Base-by-base conservation (phyloP, 2,888 invertebrate species). In the Gari tellinella region DNA sequence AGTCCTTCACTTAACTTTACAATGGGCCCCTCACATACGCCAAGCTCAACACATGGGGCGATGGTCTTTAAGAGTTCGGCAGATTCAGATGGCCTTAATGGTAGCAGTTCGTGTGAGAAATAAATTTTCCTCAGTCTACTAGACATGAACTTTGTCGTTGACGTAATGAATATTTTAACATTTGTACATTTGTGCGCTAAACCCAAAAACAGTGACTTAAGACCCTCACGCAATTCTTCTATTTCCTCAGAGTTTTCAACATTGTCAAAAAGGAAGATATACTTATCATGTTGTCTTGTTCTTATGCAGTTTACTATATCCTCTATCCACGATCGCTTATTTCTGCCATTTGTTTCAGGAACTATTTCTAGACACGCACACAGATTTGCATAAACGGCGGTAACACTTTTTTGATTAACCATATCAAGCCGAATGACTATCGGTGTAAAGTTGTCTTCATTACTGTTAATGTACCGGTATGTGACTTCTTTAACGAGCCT, bases 211-310 rank as follows among this genome's bases (percentile, higher is more conserved):
- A 81, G 31, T 0, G 46, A 40, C 8, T 80, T 40, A 26, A 80
- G 70, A 10, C 63, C 56, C 31, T 60, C 67, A 19, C 62, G 63
- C 12, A 72, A 48, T 15, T 43, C 53, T 14, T 69, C 4, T 4
- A 7, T 48, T 37, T 82, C 77, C 17, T 79, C 48, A 0, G 72
- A 55, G 43, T 83, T 69, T 56, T 85, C 85, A 12, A 77, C 83
- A 66, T 83, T 82, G 49, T 85, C 85, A 72, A 83, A 76, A 10
- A 75, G 56, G 10, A 84, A 56, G 0, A 76, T 65, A 61, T 73
- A 40, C 1, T 41, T 19, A 55, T 25, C 7, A n/a, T 2, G 14
- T 17, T 5, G 21, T 52, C 0, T 21, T 10, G 15, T 23, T 23
- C 3, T 23, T 1, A 14, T 1, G 15, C 25, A 10, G 31, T 31